A percentile compares a stretch with the other conserved stretches of the same genome.
Conservation (phyloP, 2,113 vertebrate species). For the Heloderma charlesbogerti region DNA sequence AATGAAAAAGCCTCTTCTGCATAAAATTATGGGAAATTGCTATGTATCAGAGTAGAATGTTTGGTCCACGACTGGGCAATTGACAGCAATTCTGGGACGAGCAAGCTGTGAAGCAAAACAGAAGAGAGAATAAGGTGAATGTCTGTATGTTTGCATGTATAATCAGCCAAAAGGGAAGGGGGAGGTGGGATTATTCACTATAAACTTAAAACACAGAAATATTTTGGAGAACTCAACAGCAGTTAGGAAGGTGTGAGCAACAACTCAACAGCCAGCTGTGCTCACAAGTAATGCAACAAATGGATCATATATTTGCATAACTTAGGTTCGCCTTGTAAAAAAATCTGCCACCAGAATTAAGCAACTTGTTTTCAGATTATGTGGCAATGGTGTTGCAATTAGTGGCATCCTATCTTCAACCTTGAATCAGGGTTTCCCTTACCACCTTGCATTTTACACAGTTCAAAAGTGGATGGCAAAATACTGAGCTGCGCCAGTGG, state of each 20-base stretch:
- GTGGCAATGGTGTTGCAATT: background rate
- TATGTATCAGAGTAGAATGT: constrained; percentile 30
- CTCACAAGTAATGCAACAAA: background rate
- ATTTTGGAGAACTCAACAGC: background rate
- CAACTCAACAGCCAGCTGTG: background rate
- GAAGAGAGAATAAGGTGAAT: constrained; percentile 26
- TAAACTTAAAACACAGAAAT: constrained; percentile 13
- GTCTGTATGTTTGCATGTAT: constrained; percentile 11
- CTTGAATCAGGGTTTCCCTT: background rate
- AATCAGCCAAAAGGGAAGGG: background rate
- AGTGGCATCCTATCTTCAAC: background rate
- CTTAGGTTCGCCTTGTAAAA: background rate
- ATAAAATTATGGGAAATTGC: constrained; percentile 48
- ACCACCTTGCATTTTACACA: background rate
- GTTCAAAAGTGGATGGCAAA: background rate
- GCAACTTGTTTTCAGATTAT: background rate
- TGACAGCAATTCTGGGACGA: constrained; percentile 35
- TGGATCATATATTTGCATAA: fast-evolving
- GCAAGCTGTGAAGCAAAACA: constrained; percentile 37
- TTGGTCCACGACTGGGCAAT: constrained; percentile 41
- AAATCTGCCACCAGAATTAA: background rate
- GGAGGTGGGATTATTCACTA: background rate
- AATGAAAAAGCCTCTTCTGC: constrained; percentile 30
- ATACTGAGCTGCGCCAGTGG: background rate
- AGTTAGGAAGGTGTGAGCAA: constrained; percentile 6